Conservation (phyloP, 2,888 invertebrate genomes). For the Lithophane socia region DNA sequence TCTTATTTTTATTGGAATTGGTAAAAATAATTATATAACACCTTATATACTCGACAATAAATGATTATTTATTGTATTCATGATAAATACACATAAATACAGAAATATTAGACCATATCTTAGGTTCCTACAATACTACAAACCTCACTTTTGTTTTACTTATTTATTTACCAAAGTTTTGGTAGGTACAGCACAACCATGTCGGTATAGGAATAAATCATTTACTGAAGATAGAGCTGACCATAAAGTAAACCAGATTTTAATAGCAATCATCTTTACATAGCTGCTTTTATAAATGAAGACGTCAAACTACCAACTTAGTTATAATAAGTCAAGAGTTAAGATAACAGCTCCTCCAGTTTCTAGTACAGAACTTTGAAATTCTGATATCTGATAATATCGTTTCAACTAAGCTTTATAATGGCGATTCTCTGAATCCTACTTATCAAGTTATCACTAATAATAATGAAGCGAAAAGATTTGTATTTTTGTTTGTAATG, state of each 20-base stretch:
- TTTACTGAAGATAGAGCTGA: background rate
- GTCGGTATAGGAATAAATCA: background rate
- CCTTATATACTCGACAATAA: background rate
- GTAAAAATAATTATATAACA: background rate
- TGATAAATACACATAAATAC: too few species aligned
- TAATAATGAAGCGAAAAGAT: too few species aligned
- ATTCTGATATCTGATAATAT: constrained; percentile 28
- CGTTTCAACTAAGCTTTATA: constrained; percentile 19
- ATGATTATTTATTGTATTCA: background rate
- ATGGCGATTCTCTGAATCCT: constrained; percentile 4
- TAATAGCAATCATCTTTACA: constrained; percentile 2
- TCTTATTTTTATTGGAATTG: background rate
- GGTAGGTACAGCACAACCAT: background rate
- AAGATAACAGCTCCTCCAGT: constrained; percentile 51
- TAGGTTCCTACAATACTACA: background rate
- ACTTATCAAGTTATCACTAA: too few species aligned
- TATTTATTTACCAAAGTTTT: background rate
- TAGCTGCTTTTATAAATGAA: constrained; percentile 25
- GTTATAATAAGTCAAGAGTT: constrained; percentile 41
- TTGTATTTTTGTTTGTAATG: too few species aligned
- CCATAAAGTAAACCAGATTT: constrained; percentile 1
- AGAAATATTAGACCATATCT: too few species aligned
- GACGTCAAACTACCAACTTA: constrained; percentile 32
- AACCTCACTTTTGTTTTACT: background rate
- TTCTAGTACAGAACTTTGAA: constrained; percentile 44